Conservation (phyloP, 2,888 invertebrate genomes). For the Sesamia inferens region DNA sequence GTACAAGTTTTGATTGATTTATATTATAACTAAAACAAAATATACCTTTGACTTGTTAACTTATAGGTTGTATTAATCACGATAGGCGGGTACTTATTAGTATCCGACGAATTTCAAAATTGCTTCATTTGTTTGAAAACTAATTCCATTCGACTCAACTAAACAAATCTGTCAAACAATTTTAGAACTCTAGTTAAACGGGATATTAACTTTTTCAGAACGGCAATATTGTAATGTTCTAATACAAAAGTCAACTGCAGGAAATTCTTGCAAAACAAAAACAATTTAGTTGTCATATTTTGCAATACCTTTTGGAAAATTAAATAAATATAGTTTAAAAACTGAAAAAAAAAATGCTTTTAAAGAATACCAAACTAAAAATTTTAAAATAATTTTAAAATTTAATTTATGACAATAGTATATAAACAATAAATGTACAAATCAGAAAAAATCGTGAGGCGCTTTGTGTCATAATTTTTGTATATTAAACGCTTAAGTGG, state of each 20-base stretch:
- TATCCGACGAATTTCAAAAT: neutral
- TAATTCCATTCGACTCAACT: neutral
- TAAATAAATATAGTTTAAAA: too few relatives aligned
- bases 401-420: too few relatives aligned
- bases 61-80: neutral
- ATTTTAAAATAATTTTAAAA: too few relatives aligned
- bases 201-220: neutral
- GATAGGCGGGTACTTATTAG: neutral
- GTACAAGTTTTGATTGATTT: conserved; percentile 16
- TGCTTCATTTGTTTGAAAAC: neutral
- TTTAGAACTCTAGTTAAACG: conserved; percentile 7
- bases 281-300: too few relatives aligned
- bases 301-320: too few relatives aligned
- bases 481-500: too few relatives aligned
- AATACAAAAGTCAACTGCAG: neutral
- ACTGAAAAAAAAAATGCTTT: too few relatives aligned
- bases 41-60: neutral
- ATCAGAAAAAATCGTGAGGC: too few relatives aligned
- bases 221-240: neutral
- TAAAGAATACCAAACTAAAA: too few relatives aligned
- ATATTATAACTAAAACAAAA: neutral
- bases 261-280: neutral
- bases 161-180: neutral
- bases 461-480: too few relatives aligned
- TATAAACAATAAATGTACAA: too few relatives aligned